Conservation (phyloP, 2,797 vertebrate species). For the Trichosurus vulpecula region DNA sequence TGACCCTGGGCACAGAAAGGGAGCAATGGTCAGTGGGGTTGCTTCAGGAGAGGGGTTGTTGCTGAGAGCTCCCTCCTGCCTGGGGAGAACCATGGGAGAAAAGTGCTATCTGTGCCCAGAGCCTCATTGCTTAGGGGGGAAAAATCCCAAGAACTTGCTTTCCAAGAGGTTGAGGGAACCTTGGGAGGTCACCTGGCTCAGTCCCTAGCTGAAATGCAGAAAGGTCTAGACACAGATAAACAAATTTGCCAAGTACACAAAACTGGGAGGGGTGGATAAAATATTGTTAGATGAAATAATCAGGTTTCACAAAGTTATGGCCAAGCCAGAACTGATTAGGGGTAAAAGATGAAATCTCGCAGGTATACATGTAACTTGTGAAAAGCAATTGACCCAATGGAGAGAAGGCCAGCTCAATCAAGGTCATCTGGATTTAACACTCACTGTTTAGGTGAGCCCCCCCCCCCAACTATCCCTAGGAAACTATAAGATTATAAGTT, state of each 20-base stretch:
- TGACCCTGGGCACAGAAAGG: constrained; percentile 87
- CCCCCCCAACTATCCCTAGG: background rate
- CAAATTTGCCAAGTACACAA: background rate
- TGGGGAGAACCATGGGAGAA: background rate
- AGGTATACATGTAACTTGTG: background rate
- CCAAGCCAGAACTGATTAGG: background rate
- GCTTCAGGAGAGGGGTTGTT: background rate
- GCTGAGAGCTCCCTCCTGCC: background rate
- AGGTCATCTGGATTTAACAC: background rate
- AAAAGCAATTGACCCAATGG: background rate
- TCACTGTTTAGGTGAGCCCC: background rate
- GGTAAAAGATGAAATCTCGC: background rate
- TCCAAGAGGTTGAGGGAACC: background rate
- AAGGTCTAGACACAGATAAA: background rate
- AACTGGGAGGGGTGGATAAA: background rate
- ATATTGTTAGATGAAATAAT: background rate
- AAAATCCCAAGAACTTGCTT: background rate
- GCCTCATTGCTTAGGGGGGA: background rate
- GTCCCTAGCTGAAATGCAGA: background rate
- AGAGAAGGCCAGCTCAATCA: background rate
- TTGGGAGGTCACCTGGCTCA: background rate
- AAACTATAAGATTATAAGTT: background rate
- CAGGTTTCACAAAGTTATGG: background rate
- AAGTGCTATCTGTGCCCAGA: background rate
- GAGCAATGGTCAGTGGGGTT: constrained; percentile 9